Evolutionary conservation across 2,113 vertebrate genomes (phyloP).

Genomic region (Dromas ardeola): DNA sequence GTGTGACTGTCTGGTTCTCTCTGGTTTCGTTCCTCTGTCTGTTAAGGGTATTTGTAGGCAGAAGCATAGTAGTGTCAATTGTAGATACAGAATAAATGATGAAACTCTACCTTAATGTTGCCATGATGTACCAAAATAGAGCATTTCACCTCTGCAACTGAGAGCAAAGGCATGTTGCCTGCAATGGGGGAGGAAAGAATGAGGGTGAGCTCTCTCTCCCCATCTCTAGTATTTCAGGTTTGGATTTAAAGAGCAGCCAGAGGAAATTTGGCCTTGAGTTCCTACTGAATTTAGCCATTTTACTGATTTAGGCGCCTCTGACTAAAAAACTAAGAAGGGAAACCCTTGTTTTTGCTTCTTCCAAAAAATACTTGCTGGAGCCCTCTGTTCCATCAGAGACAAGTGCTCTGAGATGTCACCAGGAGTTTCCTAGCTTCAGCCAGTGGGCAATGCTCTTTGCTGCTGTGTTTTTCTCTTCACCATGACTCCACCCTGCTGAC

Average conservation of each 20-base stretch:
- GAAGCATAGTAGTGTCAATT: rapidly evolving
- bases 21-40: background rate
- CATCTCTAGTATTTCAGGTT: background rate
- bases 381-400: background rate
- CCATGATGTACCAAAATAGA: background rate
- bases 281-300: background rate
- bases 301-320: background rate
- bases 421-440: background rate
- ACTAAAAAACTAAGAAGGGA: background rate
- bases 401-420: background rate
- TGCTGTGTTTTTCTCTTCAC: background rate
- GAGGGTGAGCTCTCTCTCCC: background rate
- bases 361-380: background rate
- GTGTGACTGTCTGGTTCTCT: background rate
- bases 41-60: background rate
- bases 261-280: background rate
- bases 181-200: background rate
- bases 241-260: background rate
- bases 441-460: background rate
- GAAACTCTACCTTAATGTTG: background rate
- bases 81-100: background rate
- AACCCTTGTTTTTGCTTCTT: background rate
- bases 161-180: background rate
- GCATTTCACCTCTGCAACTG: background rate
- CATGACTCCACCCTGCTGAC: background rate